Base-by-base conservation (phyloP, 2,888 invertebrate genomes). In the Plebejus anna region DNA sequence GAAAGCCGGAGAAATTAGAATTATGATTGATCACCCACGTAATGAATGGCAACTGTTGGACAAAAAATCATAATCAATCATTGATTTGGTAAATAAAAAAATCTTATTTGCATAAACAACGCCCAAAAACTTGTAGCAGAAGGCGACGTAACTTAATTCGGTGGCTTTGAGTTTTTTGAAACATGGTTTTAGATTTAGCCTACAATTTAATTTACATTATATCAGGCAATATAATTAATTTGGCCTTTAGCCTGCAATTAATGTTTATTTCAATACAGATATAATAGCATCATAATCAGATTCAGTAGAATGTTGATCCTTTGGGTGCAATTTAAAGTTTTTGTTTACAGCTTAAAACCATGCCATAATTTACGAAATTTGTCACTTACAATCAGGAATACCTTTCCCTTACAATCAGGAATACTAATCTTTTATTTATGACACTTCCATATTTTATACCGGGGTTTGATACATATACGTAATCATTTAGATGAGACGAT, bases 291-390 rank as follows among this genome's bases (percentile, higher is more conserved):
- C 32, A 66, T 36, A 13, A 66, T 36, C 11, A 13, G 13, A 66
- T 5, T 36, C 13, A 66, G 32, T 66, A 66, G 32, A 66, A 36
- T 9, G 32, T 36, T 66, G 90, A 90, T 90, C 90, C 87, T 85
- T 83, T 81, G 81, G 84, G 85, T 83, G 82, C 85, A 83, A 85
- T 78, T 78, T 81, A 79, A 80, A 55, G 32, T 75, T 77, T 75
- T 75, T 75, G 66, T 73, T 70, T 76, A 55, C 51, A 32, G 32
- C 55, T 73, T 55, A 55, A 55, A 51, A 32, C 73, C 32, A 13
- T 32, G 28, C 36, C 73, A 73, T 28, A 47, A 73, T 73, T 73
- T 73, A 73, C 32, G 32, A 73, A 73, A 73, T 47, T 73, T 73
- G 32, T 32, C 51, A 13, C 32, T 28, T 22, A n/a, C n/a, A n/a